These are phyloP conservation scores for Semibalanus balanoides DNA, from an alignment of 1,140 invertebrate species.

Conservation along the genomic window DNA sequence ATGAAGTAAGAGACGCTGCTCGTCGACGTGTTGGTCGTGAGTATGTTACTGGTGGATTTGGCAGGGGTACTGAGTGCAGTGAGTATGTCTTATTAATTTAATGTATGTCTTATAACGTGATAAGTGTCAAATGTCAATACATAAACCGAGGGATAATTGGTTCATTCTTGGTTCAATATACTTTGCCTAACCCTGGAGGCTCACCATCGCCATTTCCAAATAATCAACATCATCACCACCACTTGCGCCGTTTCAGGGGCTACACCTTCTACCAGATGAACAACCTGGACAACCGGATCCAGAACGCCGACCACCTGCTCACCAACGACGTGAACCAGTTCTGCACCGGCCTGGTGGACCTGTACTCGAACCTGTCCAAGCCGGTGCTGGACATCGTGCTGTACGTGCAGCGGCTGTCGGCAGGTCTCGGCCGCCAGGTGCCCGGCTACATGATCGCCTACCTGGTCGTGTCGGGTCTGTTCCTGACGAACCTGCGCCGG, in stretches of 20 bases:
- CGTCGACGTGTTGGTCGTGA: no score
- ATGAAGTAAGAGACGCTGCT: constrained; percentile 62
- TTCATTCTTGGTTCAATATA: no score
- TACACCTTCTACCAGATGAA: constrained; percentile 96
- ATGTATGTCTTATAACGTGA: no score
- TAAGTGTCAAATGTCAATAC: no score
- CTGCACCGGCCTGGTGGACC: constrained; percentile 81
- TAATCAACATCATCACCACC: no score
- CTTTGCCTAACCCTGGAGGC: no score
- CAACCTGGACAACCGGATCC: constrained; percentile 84
- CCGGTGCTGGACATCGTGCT: constrained; percentile 86
- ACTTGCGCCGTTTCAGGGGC: constrained; percentile 42
- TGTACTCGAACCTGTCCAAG: constrained; percentile 97
- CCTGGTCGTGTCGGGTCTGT: constrained; percentile 61
- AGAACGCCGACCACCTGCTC: constrained; percentile 90
- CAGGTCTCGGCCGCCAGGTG: constrained; percentile 62
- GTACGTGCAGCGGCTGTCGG: constrained; percentile 79
- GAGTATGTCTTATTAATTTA: no score
- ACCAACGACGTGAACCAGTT: constrained; percentile 96
- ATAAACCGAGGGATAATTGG: no score
- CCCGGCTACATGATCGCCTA: constrained; percentile 74
- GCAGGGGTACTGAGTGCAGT: no score
- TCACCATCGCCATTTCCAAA: no score
- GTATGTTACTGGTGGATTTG: no score
- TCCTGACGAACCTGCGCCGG: constrained; percentile 61